Conservation (phyloP, 1,140 invertebrate species). For the Drosophila parabipectinata region DNA sequence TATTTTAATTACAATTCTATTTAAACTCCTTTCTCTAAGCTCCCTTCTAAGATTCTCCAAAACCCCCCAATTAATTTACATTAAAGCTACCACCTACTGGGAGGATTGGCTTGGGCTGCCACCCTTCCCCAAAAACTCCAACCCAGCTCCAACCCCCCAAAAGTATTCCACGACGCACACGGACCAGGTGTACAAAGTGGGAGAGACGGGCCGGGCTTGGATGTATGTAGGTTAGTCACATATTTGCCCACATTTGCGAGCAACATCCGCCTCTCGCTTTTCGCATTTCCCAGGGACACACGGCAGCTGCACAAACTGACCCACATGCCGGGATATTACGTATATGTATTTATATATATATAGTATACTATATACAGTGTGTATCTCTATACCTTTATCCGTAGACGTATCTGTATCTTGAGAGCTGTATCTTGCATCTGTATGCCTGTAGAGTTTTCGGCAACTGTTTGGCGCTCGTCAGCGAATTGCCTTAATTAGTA, state of each 20-base stretch:
- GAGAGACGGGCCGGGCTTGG: background rate
- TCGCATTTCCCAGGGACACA: conserved; percentile 18
- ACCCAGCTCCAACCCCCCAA: conserved; percentile 4
- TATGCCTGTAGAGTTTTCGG: background rate
- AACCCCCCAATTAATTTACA: conserved; percentile 2
- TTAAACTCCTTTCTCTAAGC: background rate
- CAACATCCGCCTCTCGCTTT: conserved; percentile 4
- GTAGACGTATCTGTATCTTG: background rate
- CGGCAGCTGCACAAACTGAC: conserved; percentile 71
- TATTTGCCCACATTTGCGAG: conserved; percentile 42
- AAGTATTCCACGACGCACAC: conserved; percentile 49
- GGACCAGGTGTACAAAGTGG: background rate
- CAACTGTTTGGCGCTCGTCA: background rate
- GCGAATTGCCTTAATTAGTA: conserved; percentile 24
- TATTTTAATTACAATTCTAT: too few relatives aligned
- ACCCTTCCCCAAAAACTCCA: too few relatives aligned
- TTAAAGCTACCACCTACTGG: background rate
- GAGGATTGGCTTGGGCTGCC: background rate
- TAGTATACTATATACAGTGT: too few relatives aligned
- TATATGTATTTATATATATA: background rate
- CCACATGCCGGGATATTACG: conserved; percentile 41
- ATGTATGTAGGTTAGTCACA: conserved; percentile 66
- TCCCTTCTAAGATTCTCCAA: background rate
- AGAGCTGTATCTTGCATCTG: background rate
- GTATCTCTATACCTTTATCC: background rate